Base-by-base conservation (phyloP, 2,888 invertebrate genomes). In the Drosophila putrida region DNA sequence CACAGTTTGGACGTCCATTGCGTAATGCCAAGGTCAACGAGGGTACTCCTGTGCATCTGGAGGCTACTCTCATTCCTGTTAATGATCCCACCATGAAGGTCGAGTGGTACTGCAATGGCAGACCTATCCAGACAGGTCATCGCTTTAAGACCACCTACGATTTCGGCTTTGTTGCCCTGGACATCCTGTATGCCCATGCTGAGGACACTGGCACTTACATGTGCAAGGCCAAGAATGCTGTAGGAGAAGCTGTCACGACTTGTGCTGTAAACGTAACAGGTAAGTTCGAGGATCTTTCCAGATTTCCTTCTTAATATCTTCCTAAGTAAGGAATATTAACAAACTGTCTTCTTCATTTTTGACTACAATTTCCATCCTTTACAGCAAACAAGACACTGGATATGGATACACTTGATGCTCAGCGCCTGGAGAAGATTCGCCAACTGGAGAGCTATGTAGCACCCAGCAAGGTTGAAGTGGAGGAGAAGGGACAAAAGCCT, bases 1-100 rank as follows among this genome's bases (percentile, higher is more conserved):
- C 98, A 1, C 96, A 97, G 90, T 98, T 98, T 85, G 97, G 97
- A 58, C 95, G 97, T 82, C 97, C 97, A 6, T 93, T 98, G 80
- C 97, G 97, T 90, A 97, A 96, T 89, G 97, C 96, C 78, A 96
- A 96, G 87, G 94, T 97, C 13, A 94, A 96, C 10, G 98, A 99
- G 93, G 98, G 98, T 25, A 94, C 95, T 69, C 96, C 96, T 58
- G 96, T 97, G 63, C 98, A 98, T 92, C 93, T 99, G 82, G 98
- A 98, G 93, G 98, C 98, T 0, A 98, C 98, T 5, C 93, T 99
- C 35, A 97, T 98, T 0, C 99, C 99, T 0, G 97, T 99, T 38
- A 98, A 99, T 89, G 99, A 99, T 92, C 98, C 99, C 4, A 98
- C 98, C 8, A 99, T 99, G 99, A 96, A 96, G 80, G 98, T 99